These are phyloP conservation scores for Smutsia temminckii DNA, from an alignment of 2,797 vertebrate species.

Conservation along the genomic window DNA sequence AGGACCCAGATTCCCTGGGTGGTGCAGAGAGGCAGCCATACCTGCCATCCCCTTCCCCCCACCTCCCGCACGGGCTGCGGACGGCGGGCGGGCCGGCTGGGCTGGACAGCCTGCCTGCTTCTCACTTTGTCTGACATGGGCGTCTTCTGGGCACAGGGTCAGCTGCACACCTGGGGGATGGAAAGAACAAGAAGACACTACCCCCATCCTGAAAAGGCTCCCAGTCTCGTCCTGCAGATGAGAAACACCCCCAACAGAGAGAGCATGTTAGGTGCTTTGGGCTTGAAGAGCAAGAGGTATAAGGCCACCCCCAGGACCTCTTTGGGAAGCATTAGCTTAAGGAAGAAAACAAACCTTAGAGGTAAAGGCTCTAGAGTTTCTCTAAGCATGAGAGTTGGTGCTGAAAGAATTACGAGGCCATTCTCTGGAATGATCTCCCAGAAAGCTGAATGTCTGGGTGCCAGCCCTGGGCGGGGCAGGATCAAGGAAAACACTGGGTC, in stretches of 20 bases:
- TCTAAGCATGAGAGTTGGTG: not conserved
- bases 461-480: not conserved
- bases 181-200: not conserved
- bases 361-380: not conserved
- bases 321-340: not conserved
- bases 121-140: not conserved
- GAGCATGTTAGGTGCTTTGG: not conserved
- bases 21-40: not conserved
- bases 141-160: not conserved
- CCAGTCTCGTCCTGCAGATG: not conserved
- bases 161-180: not conserved
- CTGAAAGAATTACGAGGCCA: not conserved
- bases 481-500: not conserved
- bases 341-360: not conserved
- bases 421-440: constrained; percentile 36
- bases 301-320: not conserved
- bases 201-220: not conserved
- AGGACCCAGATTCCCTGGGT: not conserved
- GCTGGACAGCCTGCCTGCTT: not conserved
- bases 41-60: not conserved
- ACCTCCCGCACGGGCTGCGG: not conserved
- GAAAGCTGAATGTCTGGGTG: not conserved
- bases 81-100: not conserved
- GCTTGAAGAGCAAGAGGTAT: not conserved
- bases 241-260: not conserved